Conservation (phyloP, 2,888 invertebrate species). For the Microchrysa polita region DNA sequence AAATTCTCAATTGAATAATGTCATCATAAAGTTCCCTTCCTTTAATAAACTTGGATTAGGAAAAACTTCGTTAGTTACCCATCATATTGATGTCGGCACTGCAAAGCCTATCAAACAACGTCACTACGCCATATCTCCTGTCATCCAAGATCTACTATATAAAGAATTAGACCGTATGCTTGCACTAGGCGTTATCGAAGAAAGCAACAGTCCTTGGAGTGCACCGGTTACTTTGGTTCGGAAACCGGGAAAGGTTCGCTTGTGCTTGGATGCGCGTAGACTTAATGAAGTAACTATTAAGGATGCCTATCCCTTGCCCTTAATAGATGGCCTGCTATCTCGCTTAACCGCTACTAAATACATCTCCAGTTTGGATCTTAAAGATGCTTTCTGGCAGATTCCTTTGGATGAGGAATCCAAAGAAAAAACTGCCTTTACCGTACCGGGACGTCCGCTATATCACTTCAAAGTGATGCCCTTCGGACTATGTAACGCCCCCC, state of each 20-base stretch:
- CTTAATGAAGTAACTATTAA: background rate
- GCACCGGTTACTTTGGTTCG: too few relatives aligned
- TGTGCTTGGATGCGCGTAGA: slow-evolving; percentile 15
- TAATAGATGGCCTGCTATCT: background rate
- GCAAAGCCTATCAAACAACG: background rate
- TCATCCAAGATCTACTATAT: background rate
- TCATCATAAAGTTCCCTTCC: background rate
- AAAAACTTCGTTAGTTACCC: background rate
- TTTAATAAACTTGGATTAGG: background rate
- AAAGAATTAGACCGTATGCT: background rate
- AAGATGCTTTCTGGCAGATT: background rate
- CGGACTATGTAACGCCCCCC: too few relatives aligned
- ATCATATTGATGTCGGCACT: background rate
- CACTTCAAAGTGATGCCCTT: too few relatives aligned
- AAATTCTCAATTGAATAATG: background rate
- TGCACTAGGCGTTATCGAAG: slow-evolving; percentile 52
- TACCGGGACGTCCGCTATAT: background rate
- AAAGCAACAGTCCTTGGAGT: slow-evolving; percentile 25
- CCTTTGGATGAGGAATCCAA: slow-evolving; percentile 47
- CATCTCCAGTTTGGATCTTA: slow-evolving; percentile 38
- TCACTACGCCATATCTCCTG: background rate
- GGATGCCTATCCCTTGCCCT: too few relatives aligned
- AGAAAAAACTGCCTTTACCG: slow-evolving; percentile 52
- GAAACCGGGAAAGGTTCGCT: too few relatives aligned
- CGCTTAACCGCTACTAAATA: background rate